phyloP scores from a whole-genome alignment of 2,797 vertebrate species.

The Ctenochaetus hawaiiensis region DNA sequence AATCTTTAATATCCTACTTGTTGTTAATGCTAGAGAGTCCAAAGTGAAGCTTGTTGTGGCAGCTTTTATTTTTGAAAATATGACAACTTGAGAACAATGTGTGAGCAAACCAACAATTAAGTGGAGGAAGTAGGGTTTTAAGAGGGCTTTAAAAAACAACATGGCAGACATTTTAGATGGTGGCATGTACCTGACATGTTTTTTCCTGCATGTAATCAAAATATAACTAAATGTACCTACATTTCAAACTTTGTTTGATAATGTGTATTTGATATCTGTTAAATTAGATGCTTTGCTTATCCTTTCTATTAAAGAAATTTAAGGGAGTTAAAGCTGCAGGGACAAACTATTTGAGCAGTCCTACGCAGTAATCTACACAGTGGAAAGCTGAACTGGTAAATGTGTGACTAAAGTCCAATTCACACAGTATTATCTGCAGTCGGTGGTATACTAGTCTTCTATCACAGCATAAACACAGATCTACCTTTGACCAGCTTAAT shows the following conservation, averaged over 20 bases:
- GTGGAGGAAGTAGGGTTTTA: neutral
- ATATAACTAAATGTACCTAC: neutral
- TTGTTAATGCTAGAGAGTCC: neutral
- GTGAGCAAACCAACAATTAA: slow-evolving; percentile 13
- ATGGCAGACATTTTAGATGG: neutral
- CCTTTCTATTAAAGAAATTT: neutral
- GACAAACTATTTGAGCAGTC: neutral
- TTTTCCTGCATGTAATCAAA: neutral
- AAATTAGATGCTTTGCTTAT: neutral
- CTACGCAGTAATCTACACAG: slow-evolving; percentile 5
- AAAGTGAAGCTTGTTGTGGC: neutral
- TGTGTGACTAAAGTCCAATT: slow-evolving; percentile 55
- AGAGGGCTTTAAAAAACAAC: neutral
- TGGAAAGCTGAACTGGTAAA: slow-evolving; percentile 7
- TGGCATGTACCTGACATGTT: neutral
- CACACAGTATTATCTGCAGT: slow-evolving; percentile 29
- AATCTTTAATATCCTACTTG: neutral
- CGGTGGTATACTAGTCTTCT: slow-evolving; percentile 10
- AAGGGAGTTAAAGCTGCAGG: neutral
- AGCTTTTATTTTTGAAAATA: neutral
- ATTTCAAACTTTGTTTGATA: neutral
- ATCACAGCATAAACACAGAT: slow-evolving; percentile 2
- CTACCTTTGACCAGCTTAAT: neutral
- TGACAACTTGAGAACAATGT: neutral
- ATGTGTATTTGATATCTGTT: neutral